Evolutionary conservation across 1,140 invertebrate species (phyloP), one percentile per base, ranked within the genome.

Genomic region (Temnothorax curvispinosus): DNA sequence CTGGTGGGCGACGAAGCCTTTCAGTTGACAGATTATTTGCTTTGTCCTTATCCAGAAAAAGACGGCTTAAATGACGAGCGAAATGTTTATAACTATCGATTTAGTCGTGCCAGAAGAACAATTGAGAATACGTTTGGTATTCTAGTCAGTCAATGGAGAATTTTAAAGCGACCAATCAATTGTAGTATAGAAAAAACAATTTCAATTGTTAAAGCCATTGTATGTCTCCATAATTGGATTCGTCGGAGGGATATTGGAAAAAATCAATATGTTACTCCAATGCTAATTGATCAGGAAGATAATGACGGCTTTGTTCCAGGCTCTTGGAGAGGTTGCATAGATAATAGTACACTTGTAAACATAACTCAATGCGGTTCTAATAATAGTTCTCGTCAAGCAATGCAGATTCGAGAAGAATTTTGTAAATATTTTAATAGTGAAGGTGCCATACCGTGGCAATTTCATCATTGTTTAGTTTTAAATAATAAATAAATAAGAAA

Each of bases 341-440:
- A 67, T 44, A 67, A 44, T 67, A 67, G 38, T 67, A n/a, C 65
- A 67, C 11, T 67, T 5, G 38, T 21, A 67, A 2, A 67, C 4
- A 13, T 67, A 67, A 67, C 65, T 44, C 65, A 67, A 3, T 67
- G 15, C n/a, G 32, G 38, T 67, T 44, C 38, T 44, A 44, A 67
- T 44, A 69, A 67, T 44, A 67, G n/a, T 69, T 64, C 35, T 38
- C 62, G 15, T 64, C 35, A 3, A 64, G 62, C 62, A 38, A 64
- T 64, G 32, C 62, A 64, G 15, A 64, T 64, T 38, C 15, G 35
- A 64, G 62, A 64, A 64, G 56, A 60, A 13, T 64, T 64, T 27
- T 69, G n/a, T 21, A 69, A 69, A 69, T 69, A 69, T 69, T 69
- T 69, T 21, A 69, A 69, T 69, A 69, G 65, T 44, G 65, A 69